These are phyloP conservation scores for Pseudococcus jackbeardsleyi DNA, from an alignment of 2,888 invertebrate species.

Conservation along the genomic window DNA sequence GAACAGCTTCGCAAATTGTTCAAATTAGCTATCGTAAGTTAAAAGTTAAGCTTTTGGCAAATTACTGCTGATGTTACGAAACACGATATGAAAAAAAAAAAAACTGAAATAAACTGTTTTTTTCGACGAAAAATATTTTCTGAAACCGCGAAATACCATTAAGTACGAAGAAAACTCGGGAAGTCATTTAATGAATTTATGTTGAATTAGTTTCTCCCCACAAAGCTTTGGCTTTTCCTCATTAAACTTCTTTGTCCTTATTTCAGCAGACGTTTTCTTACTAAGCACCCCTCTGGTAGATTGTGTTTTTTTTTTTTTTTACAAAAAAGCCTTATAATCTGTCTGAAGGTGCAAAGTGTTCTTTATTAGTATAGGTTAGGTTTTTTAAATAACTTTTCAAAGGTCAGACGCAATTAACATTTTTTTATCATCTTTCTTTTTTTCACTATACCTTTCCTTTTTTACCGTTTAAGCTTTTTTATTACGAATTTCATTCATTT, in stretches of 20 bases:
- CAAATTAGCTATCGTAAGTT: neutral
- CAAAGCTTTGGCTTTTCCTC: constrained; percentile 63
- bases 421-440: constrained; percentile 52
- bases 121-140: constrained; percentile 26
- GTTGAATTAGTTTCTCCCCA: constrained; percentile 64
- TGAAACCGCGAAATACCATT: constrained; percentile 43
- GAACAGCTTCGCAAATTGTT: too few relatives aligned
- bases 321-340: constrained; percentile 60
- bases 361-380: constrained; percentile 64
- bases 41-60: neutral
- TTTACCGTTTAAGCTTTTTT: constrained; percentile 12
- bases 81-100: neutral
- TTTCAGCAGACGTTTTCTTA: constrained; percentile 54
- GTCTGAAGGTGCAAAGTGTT: constrained; percentile 64
- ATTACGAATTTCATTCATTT: neutral
- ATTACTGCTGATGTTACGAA: neutral
- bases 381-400: constrained; percentile 59
- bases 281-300: constrained; percentile 36
- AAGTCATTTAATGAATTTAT: constrained; percentile 65
- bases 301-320: constrained; percentile 16
- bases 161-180: constrained; percentile 46
- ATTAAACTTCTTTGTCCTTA: constrained; percentile 62
- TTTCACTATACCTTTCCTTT: neutral
- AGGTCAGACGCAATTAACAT: constrained; percentile 64
- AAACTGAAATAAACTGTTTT: constrained; percentile 42